These are phyloP conservation scores for Arrhamphus sclerolepis DNA, from an alignment of 2,797 vertebrate genomes.

Conservation along the genomic window DNA sequence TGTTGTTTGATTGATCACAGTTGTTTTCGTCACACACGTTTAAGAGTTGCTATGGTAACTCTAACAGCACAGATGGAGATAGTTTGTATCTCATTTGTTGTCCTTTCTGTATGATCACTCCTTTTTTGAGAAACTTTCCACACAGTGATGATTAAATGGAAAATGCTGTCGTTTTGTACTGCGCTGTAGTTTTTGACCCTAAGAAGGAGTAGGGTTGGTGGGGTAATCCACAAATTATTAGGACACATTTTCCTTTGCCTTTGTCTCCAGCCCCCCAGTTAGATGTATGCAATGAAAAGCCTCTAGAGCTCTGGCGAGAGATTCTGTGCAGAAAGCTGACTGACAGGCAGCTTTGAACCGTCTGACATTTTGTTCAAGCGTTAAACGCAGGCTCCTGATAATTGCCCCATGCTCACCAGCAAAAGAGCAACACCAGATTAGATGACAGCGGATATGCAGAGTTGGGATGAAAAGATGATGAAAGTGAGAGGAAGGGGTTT, in stretches of 20 bases:
- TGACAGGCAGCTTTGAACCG: constrained; percentile 73
- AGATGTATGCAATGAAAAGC: constrained; percentile 49
- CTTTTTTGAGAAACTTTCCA: background rate
- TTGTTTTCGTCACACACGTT: constrained; percentile 21
- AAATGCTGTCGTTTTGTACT: no score
- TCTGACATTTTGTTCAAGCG: constrained; percentile 70
- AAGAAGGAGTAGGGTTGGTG: constrained; percentile 27
- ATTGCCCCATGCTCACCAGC: constrained; percentile 69
- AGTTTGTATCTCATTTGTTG: background rate
- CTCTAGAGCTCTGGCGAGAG: constrained; percentile 41
- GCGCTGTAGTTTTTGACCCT: constrained; percentile 14
- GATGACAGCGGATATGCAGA: constrained; percentile 71
- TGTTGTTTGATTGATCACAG: constrained; percentile 21
- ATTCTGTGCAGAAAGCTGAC: constrained; percentile 59
- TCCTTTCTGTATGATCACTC: background rate
- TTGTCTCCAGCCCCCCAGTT: constrained; percentile 53
- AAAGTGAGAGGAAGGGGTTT: constrained; percentile 47
- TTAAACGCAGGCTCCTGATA: constrained; percentile 68
- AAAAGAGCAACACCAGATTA: constrained; percentile 62
- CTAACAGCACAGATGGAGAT: constrained; percentile 6
- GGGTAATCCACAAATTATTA: constrained; percentile 50
- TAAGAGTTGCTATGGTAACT: constrained; percentile 44
- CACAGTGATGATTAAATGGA: no score
- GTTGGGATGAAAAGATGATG: constrained; percentile 63
- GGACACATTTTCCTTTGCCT: constrained; percentile 31